Evolutionary conservation across 2,113 vertebrate species (phyloP), one percentile per base, ranked within the genome.

Genomic region (Murina feae): DNA sequence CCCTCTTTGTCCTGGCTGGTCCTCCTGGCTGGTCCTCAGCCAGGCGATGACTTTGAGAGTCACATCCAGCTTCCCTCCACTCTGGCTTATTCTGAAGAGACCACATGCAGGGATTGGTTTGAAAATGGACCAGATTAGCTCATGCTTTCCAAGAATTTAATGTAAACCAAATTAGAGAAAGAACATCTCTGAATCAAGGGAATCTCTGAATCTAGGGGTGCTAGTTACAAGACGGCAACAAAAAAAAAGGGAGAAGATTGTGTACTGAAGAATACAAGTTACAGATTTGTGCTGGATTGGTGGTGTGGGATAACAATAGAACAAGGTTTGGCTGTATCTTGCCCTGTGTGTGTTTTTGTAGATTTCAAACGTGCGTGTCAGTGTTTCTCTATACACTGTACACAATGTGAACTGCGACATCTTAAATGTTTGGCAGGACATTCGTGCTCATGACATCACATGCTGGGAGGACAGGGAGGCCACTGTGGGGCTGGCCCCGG

Each of bases 391-490:
- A 90, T 14, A 96, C 97, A 89, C 75, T 88, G 97, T 93, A 35
- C 96, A 95, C 98, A n/a, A 71, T 97, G 98, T 94, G 71, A 97
- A 93, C 96, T 60, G 91, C 80, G 69, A n/a, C 96, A 68, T 94
- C 94, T 83, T 97, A 96, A 97, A 94, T n/a, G 96, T 97, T 96
- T 94, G 98, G 97, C 98, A 98, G 98, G 97, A 98, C 98, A 97
- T 96, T 98, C 89, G 92, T 97, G 98, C 97, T 96, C 98, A 98
- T 98, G 94, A 98, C 98, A 95, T 98, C 98, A 98, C 39, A 66
- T 94, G 96, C 97, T 76, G 96, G 96, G 97, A 93, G 53, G 95
- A 98, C 98, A 98, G 98, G 98, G 96, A 96, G 55, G 92, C 96
- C 97, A 95, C 96, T 97, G 96, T 92, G 96, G 98, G 97, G 92